Percentiles rank a stretch among this genome's conserved stretches.
phyloP scores from a whole-genome alignment of 2,888 invertebrate genomes.

The Odontocerum albicorne region DNA sequence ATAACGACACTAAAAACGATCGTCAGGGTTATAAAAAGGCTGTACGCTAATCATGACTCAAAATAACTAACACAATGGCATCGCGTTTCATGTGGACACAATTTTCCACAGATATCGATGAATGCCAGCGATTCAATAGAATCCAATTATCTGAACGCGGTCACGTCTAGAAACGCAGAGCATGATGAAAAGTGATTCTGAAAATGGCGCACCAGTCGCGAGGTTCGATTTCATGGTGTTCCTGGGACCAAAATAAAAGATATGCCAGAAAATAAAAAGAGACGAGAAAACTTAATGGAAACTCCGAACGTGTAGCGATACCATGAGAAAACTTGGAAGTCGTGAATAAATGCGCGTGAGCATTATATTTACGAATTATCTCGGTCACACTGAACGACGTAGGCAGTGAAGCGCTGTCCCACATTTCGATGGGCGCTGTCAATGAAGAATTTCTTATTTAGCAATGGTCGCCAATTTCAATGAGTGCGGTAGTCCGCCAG shows the following conservation, averaged over 20 bases:
- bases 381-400: slow-evolving; percentile 3
- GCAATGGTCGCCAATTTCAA: too few relatives aligned
- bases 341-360: slow-evolving; percentile 1
- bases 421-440: slow-evolving; percentile 6
- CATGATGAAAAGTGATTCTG: not conserved
- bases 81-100: not conserved
- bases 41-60: not conserved
- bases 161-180: not conserved
- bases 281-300: slow-evolving; percentile 5
- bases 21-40: not conserved
- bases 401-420: slow-evolving; percentile 2
- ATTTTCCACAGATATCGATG: not conserved
- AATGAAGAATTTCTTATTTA: too few relatives aligned
- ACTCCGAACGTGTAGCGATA: too few relatives aligned
- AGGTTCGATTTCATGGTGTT: slow-evolving; percentile 7
- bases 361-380: not conserved
- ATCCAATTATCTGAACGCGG: not conserved
- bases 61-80: not conserved
- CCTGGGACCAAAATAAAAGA: not conserved
- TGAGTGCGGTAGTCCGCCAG: too few relatives aligned
- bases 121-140: not conserved
- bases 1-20: not conserved
- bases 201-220: slow-evolving; percentile 5
- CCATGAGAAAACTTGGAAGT: not conserved
- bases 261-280: not conserved